Conservation (phyloP, 2,113 vertebrate species). For the Chrysochloris asiatica region DNA sequence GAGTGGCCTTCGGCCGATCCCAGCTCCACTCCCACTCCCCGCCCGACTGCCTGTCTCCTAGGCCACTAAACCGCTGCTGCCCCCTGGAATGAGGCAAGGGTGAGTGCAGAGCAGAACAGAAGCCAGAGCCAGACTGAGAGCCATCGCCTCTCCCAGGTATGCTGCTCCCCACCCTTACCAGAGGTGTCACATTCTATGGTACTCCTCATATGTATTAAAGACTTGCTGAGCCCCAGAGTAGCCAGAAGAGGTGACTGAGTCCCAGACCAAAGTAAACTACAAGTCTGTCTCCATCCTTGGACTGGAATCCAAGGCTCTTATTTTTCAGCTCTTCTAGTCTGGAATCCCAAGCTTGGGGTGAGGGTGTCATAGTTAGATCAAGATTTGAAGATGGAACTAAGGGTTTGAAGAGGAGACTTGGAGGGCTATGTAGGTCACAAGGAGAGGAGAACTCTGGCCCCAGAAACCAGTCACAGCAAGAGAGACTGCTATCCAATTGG, state of each 20-base stretch:
- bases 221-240: not conserved
- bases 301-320: not conserved
- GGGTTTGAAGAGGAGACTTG: not conserved
- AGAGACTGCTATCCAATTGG: not conserved
- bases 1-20: constrained; percentile 54
- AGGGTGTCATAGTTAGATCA: not conserved
- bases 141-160: constrained; percentile 39
- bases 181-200: not conserved
- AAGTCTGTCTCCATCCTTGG: not conserved
- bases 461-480: not conserved
- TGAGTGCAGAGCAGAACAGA: not conserved
- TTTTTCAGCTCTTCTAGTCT: not conserved
- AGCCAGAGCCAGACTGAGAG: not conserved
- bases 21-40: constrained; percentile 46
- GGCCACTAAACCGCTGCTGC: constrained; percentile 63
- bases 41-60: constrained; percentile 62
- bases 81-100: not conserved
- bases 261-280: not conserved
- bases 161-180: not conserved
- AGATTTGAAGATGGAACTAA: not conserved
- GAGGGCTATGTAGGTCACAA: not conserved
- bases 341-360: not conserved
- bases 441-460: not conserved
- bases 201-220: not conserved
- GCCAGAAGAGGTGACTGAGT: not conserved